Base-by-base conservation (phyloP, 1,140 invertebrate species). In the Penaeus japonicus region DNA sequence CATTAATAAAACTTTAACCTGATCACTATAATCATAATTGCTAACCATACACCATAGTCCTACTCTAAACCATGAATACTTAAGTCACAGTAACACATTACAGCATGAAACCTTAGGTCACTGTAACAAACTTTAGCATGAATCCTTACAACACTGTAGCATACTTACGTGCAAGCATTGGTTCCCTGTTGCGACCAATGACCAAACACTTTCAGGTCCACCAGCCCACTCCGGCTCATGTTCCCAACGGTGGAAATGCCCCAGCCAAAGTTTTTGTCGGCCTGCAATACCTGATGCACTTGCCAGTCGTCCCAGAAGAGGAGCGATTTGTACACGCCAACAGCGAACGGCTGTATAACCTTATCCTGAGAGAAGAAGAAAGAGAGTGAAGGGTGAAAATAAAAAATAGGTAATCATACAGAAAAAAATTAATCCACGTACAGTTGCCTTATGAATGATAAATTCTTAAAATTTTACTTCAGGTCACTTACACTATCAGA, bases 301-400 rank as follows among this genome's bases (percentile, higher is more conserved):
- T 95, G 96, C 95, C 97, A 97, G 92, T 98, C 97, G 91, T 97
- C 96, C 97, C 97, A 99, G 91, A 97, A 98, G 93, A 99, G 95
- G 87, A 94, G 94, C 90, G 97, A 96, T 92, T 97, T 98, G 91
- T 96, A 95, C 0, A 98, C 95, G 0, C 95, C 96, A 1, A 98
- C 95, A 1, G 96, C 95, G 92, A 97, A 98, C 4, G 97, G 97
- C 94, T 98, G 97, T 0, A 65, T 84, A 0, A 91, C 91, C 57
- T 91, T 81, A 7, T 91, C 91, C 93, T 93, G 90, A 32, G 91
- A 91, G 87, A 89, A 84, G 82, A 81, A 73, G 22, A 30, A 20
- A 7, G 4, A 73, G n/a, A n/a, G n/a, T 32, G 27, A 32, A 73
- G 70, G 20, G 20, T 24, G 70, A 73, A 32, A 73, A 7, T 32